These are phyloP conservation scores for Sebastolobus alascanus DNA, from an alignment of 2,797 vertebrate species.

Conservation along the genomic window DNA sequence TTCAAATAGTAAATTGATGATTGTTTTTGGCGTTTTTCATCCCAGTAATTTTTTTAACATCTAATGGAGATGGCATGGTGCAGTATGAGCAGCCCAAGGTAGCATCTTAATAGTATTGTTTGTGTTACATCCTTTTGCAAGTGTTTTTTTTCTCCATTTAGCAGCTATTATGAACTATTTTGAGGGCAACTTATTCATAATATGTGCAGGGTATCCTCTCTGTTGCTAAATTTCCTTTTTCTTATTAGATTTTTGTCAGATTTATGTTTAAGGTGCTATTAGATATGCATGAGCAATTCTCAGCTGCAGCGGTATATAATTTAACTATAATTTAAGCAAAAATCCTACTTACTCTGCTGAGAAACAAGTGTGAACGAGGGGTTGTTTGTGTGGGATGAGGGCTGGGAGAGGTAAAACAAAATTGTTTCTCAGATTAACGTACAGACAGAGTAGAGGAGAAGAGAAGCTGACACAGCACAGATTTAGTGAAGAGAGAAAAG, in stretches of 20 bases:
- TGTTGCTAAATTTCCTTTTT: slow-evolving; percentile 46
- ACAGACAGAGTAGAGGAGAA: slow-evolving; percentile 32
- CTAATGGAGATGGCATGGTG: slow-evolving; percentile 56
- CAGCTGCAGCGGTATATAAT: slow-evolving; percentile 44
- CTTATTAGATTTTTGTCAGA: slow-evolving; percentile 47
- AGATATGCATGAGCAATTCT: slow-evolving; percentile 55
- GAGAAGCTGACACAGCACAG: slow-evolving; percentile 73
- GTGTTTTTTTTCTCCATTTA: slow-evolving; percentile 42
- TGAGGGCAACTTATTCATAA: slow-evolving; percentile 46
- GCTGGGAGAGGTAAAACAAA: slow-evolving; percentile 40
- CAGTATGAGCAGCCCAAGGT: slow-evolving; percentile 46
- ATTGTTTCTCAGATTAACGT: slow-evolving; percentile 60
- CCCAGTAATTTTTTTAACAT: slow-evolving; percentile 52
- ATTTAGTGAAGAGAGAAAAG: slow-evolving; percentile 67
- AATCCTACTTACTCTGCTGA: slow-evolving; percentile 20
- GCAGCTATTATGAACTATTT: slow-evolving; percentile 38
- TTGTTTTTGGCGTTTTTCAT: slow-evolving; percentile 82
- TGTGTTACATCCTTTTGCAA: slow-evolving; percentile 18
- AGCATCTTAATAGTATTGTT: slow-evolving; percentile 44
- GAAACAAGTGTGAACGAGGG: neutral
- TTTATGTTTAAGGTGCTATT: slow-evolving; percentile 44
- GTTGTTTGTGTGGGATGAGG: slow-evolving; percentile 21
- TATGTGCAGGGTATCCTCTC: slow-evolving; percentile 33
- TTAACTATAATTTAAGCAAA: slow-evolving; percentile 30
- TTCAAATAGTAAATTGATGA: slow-evolving; percentile 79